phyloP scores from a whole-genome alignment of 2,797 vertebrate genomes.

The Otolemur crassicaudatus region DNA sequence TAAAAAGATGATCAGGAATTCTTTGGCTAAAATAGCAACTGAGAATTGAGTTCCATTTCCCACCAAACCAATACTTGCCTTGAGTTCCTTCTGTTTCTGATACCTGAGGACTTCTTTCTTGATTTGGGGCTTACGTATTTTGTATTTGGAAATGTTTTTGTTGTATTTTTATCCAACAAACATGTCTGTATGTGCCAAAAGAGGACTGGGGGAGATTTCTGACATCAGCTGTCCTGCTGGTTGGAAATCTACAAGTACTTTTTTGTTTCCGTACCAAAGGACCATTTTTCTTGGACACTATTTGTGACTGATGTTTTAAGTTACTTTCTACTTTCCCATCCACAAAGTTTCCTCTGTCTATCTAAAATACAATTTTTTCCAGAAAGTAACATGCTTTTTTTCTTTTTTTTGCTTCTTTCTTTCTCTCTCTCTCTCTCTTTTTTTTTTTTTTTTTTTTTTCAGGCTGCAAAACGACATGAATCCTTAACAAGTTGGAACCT shows the following conservation, averaged over 20 bases:
- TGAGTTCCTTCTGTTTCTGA: not conserved
- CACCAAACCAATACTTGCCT: not conserved
- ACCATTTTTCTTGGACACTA: not conserved
- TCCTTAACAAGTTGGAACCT: slow-evolving; percentile 88
- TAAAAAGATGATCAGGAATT: not conserved
- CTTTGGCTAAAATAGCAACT: not conserved
- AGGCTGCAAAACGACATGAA: slow-evolving; percentile 88
- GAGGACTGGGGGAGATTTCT: not conserved
- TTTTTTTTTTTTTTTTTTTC: not conserved
- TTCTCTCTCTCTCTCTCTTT: too few relatives aligned
- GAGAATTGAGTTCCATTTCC: not conserved
- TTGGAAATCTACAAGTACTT: slow-evolving; percentile 1
- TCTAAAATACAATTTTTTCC: slow-evolving; percentile 11
- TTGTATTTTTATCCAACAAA: slow-evolving; percentile 30
- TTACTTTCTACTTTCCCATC: not conserved
- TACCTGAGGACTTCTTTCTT: slow-evolving; percentile 29
- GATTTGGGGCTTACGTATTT: not conserved
- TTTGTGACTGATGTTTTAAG: not conserved
- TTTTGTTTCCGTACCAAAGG: not conserved
- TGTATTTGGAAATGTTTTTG: not conserved
- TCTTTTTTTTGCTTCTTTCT: not conserved
- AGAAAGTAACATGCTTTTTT: not conserved
- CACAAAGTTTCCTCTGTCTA: not conserved
- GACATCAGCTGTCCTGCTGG: not conserved
- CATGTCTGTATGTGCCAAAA: not conserved